Conservation (phyloP, 2,888 invertebrate species). For the Gastrophysa polygoni region DNA sequence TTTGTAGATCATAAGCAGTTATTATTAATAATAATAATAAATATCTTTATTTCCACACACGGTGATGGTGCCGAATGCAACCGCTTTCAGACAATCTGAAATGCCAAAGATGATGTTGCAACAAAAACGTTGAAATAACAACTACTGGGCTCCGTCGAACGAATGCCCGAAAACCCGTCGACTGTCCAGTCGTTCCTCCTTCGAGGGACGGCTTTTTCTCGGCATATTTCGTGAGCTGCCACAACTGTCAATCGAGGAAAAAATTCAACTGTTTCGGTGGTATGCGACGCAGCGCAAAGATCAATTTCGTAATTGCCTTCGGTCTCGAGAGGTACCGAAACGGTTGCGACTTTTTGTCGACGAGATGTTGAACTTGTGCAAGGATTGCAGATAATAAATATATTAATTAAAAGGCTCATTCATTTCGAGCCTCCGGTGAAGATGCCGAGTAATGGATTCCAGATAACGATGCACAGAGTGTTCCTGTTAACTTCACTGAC, state of each 20-base stretch:
- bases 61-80: no score
- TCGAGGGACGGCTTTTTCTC: constrained; percentile 42
- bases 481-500: no score
- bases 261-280: constrained; percentile 39
- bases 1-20: no score
- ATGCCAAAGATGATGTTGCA: no score
- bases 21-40: no score
- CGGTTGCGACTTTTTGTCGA: not conserved
- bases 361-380: not conserved
- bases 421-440: not conserved
- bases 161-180: no score
- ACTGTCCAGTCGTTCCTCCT: constrained; percentile 34
- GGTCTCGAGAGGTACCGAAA: constrained; percentile 1
- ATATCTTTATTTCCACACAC: no score
- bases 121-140: no score
- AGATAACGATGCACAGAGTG: not conserved
- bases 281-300: constrained; percentile 20
- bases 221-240: constrained; percentile 42
- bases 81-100: no score
- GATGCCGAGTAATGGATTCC: not conserved
- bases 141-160: no score
- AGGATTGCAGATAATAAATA: constrained; percentile 1
- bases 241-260: constrained; percentile 38
- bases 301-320: constrained; percentile 22
- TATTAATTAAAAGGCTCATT: not conserved